These are phyloP conservation scores for Sebastes schlegelii DNA, from an alignment of 2,113 vertebrate genomes.

Conservation along the genomic window DNA sequence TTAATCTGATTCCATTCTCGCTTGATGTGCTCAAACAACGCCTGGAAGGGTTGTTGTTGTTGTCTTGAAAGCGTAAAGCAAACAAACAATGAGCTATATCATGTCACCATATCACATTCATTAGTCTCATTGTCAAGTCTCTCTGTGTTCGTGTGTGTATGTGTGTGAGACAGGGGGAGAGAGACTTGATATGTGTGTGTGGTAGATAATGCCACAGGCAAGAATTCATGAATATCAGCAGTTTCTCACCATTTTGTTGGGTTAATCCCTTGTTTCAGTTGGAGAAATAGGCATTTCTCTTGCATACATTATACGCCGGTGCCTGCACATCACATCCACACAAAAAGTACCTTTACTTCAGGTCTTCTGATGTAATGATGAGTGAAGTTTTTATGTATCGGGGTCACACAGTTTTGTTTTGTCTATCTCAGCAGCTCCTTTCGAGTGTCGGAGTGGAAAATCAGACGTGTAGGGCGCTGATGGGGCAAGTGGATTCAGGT, in stretches of 20 bases:
- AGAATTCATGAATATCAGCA: conserved; percentile 79
- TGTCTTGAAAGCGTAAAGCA: conserved; percentile 31
- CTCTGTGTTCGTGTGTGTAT: conserved; percentile 18
- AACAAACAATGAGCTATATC: conserved; percentile 66
- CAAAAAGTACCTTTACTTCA: conserved; percentile 47
- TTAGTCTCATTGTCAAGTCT: conserved; percentile 52
- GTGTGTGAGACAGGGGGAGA: neutral
- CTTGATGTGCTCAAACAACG: conserved; percentile 47
- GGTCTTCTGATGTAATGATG: conserved; percentile 52
- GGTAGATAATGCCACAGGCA: conserved; percentile 74
- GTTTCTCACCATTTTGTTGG: conserved; percentile 77
- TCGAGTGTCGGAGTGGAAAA: conserved; percentile 18
- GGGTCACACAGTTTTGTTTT: conserved; percentile 46
- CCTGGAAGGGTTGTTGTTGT: conserved; percentile 48
- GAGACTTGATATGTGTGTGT: conserved; percentile 28
- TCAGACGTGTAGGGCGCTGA: conserved; percentile 13
- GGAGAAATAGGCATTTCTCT: conserved; percentile 64
- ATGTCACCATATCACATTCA: conserved; percentile 56
- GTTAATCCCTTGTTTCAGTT: conserved; percentile 77
- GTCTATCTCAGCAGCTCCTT: conserved; percentile 50
- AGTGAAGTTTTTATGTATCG: conserved; percentile 49
- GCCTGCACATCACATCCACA: conserved; percentile 48
- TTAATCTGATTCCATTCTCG: conserved; percentile 65
- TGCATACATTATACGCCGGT: conserved; percentile 61
- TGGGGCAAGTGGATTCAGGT: conserved; percentile 26